Evolutionary conservation across 2,888 invertebrate species (phyloP).

Genomic region (Patella caerulea): DNA sequence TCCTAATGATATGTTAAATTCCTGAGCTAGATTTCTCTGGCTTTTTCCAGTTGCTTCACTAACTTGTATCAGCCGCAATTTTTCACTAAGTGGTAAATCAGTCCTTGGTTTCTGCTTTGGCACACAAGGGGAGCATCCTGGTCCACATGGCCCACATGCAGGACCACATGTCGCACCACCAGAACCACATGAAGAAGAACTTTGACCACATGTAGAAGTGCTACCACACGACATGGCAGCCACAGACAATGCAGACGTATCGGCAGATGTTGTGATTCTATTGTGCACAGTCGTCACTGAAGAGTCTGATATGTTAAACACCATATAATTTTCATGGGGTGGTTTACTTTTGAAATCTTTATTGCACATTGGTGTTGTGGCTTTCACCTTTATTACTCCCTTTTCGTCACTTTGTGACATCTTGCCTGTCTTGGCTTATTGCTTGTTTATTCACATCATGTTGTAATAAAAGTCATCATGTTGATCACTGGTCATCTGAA

Average conservation of each 20-base stretch:
- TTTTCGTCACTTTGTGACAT: neutral
- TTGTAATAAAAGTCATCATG: too few relatives aligned
- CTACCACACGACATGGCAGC: neutral
- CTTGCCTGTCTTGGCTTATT: neutral
- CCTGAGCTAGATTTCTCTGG: conserved; percentile 31
- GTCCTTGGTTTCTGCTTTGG: conserved; percentile 27
- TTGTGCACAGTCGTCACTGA: neutral
- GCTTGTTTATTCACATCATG: too few relatives aligned
- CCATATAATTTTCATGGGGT: conserved; percentile 20
- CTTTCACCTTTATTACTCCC: neutral
- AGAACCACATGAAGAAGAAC: neutral
- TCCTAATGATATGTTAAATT: conserved; percentile 33
- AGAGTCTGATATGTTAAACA: conserved; percentile 17
- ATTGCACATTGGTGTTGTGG: conserved; percentile 1
- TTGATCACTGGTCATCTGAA: too few relatives aligned
- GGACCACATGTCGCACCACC: neutral
- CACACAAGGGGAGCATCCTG: conserved; percentile 10
- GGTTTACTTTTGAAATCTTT: conserved; percentile 4
- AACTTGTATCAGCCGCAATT: conserved; percentile 28
- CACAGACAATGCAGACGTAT: neutral
- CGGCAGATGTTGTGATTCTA: neutral
- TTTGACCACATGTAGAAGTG: neutral
- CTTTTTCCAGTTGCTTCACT: conserved; percentile 34
- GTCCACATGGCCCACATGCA: neutral
- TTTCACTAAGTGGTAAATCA: conserved; percentile 30